A percentile compares a stretch with the other conserved stretches of the same genome.
Evolutionary conservation across 1,140 invertebrate species (phyloP).

Genomic region (Oscheius sp.): DNA sequence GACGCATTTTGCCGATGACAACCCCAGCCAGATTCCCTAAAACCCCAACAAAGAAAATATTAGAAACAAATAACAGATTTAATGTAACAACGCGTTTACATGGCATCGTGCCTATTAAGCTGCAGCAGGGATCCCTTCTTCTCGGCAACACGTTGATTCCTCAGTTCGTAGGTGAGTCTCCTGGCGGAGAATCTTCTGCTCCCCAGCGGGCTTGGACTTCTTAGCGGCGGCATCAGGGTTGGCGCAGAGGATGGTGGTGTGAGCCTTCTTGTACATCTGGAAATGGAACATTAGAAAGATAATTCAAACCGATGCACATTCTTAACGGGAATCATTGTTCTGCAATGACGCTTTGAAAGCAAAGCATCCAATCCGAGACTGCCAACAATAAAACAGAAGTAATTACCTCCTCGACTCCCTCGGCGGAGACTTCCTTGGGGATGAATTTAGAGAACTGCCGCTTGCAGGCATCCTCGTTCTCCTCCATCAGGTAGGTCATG

Average conservation of each 20-base stretch:
- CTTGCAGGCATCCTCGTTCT: constrained; percentile 93
- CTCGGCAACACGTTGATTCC: constrained; percentile 84
- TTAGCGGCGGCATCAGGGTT: constrained; percentile 69
- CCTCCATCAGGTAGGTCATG: constrained; percentile 85
- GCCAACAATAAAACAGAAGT: constrained; percentile 62
- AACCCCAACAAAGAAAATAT: no score
- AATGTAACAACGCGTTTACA: no score
- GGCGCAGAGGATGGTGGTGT: constrained; percentile 82
- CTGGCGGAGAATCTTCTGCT: constrained; percentile 71
- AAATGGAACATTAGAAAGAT: constrained; percentile 54
- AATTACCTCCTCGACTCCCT: constrained; percentile 69
- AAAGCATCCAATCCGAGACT: constrained; percentile 28
- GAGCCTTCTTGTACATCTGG: constrained; percentile 94
- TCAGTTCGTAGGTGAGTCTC: constrained; percentile 81
- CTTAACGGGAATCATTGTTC: no score
- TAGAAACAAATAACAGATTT: no score
- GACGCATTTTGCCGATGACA: no score
- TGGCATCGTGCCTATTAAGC: no score
- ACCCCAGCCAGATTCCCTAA: no score
- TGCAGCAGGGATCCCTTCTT: constrained; percentile 68
- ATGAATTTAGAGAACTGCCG: constrained; percentile 95
- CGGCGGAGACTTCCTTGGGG: constrained; percentile 72
- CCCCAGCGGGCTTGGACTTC: constrained; percentile 65
- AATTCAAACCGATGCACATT: background rate
- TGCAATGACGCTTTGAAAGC: no score